These are phyloP conservation scores for Vulpes lagopus DNA, from an alignment of 2,113 vertebrate species.

Conservation along the genomic window DNA sequence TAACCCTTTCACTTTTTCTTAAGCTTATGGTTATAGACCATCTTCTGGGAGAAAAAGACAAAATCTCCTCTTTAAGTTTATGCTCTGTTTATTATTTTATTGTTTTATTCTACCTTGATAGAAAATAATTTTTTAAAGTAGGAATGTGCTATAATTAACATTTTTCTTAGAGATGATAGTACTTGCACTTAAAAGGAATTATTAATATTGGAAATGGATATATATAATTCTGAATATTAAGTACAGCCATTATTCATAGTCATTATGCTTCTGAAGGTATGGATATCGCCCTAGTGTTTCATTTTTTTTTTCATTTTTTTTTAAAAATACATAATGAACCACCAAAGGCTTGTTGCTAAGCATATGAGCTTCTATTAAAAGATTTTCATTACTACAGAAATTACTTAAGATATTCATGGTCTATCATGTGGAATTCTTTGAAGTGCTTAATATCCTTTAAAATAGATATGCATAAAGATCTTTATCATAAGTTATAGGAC, in stretches of 20 bases:
- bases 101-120: not conserved
- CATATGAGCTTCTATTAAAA: conserved; percentile 75
- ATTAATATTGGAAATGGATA: conserved; percentile 52
- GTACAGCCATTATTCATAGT: conserved; percentile 80
- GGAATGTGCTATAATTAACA: conserved; percentile 11
- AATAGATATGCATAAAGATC: conserved; percentile 55
- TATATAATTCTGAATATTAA: conserved; percentile 74
- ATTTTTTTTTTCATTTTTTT: conserved; percentile 62
- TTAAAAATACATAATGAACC: conserved; percentile 74
- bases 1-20: conserved; percentile 1
- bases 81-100: not conserved
- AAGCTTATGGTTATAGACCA: not conserved
- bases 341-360: conserved; percentile 76
- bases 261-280: conserved; percentile 76
- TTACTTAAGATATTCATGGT: conserved; percentile 72
- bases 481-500: conserved; percentile 23
- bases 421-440: conserved; percentile 59
- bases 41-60: not conserved
- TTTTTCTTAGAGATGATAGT: not conserved
- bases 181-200: conserved; percentile 58
- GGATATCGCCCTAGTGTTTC: conserved; percentile 71
- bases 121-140: conserved; percentile 27
- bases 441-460: conserved; percentile 73
- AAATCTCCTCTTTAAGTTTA: not conserved
- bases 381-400: conserved; percentile 80